phyloP scores from a whole-genome alignment of 1,140 invertebrate genomes.

The Halotydeus destructor region DNA sequence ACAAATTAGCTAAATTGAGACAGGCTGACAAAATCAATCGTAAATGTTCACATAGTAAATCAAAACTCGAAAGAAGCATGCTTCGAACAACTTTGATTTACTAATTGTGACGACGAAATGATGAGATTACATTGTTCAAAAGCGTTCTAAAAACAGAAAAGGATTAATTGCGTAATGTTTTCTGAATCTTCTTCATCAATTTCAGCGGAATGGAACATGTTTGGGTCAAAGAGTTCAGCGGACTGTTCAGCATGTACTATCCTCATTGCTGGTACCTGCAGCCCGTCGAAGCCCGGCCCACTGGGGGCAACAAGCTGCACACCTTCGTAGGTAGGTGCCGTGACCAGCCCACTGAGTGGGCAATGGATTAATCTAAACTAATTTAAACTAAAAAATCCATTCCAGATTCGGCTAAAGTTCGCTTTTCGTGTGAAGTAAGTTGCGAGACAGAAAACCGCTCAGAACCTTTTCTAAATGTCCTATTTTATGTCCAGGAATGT shows the following conservation, averaged over 20 bases:
- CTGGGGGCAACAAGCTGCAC: conserved; percentile 7
- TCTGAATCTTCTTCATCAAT: conserved; percentile 3
- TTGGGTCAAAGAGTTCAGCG: conserved; percentile 17
- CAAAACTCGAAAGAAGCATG: neutral
- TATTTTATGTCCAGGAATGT: conserved; percentile 22
- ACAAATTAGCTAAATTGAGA: neutral
- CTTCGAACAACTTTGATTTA: neutral
- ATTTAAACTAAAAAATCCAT: too few species aligned
- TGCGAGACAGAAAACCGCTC: neutral
- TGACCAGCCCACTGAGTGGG: too few species aligned
- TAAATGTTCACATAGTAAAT: neutral
- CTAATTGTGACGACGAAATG: neutral
- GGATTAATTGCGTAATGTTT: conserved; percentile 1
- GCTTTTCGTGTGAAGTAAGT: conserved; percentile 19
- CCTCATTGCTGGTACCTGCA: conserved; percentile 17
- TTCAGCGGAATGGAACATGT: conserved; percentile 19
- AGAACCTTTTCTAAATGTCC: conserved; percentile 6
- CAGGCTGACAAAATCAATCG: neutral
- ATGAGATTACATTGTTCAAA: too few species aligned
- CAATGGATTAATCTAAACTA: too few species aligned
- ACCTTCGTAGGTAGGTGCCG: conserved; percentile 19
- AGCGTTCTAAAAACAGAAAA: too few species aligned
- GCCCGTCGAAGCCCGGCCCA: conserved; percentile 11
- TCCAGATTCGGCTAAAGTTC: conserved; percentile 20
- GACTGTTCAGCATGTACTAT: conserved; percentile 16